Evolutionary conservation across 2,888 invertebrate species (phyloP), one percentile per base, ranked within the genome.

Genomic region (Anagyrus pseudococci): DNA sequence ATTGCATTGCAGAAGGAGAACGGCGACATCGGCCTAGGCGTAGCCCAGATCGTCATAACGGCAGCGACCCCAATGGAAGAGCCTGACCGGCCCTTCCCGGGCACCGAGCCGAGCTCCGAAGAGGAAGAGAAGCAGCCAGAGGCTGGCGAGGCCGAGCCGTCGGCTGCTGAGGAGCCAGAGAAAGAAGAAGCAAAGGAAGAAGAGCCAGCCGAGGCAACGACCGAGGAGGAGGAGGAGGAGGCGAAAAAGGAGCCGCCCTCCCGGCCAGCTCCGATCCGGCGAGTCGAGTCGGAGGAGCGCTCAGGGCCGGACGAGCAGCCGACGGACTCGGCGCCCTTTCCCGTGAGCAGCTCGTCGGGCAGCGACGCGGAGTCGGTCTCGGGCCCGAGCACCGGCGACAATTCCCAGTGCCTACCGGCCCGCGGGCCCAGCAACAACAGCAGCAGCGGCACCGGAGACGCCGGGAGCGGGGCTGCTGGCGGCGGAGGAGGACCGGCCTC

Each of bases 11-110:
- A 37, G 33, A 15, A 8, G 13, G 33, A 37, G 1, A 73, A 75
- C 64, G 84, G 86, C 70, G 87, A 88, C 70, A 84, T 86, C 71
- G 91, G 91, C 71, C 85, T 94, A 68, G 92, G 91, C 67, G 93
- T 93, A 72, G 93, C 93, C 56, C 92, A 93, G 81, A 95, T 96
- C 73, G 93, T 94, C 63, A 94, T 96, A 80, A 96, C 95, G 49
- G 94, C 94, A 58, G 95, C 96, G 68, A 96, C 96, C 46, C 96
- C 96, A 47, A 93, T 93, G 91, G 95, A 96, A 82, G 93, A 93
- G 76, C 86, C 91, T 43, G 93, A 92, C 71, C 89, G 88, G 76
- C 87, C 89, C 37, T 92, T 92, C 83, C 92, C 92, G 15, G 88
- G 89, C 3, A 77, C 83, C 8, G 80, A 81, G 22, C 33, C 33